Base-by-base conservation (phyloP, 2,113 vertebrate genomes). In the Hyla sarda region DNA sequence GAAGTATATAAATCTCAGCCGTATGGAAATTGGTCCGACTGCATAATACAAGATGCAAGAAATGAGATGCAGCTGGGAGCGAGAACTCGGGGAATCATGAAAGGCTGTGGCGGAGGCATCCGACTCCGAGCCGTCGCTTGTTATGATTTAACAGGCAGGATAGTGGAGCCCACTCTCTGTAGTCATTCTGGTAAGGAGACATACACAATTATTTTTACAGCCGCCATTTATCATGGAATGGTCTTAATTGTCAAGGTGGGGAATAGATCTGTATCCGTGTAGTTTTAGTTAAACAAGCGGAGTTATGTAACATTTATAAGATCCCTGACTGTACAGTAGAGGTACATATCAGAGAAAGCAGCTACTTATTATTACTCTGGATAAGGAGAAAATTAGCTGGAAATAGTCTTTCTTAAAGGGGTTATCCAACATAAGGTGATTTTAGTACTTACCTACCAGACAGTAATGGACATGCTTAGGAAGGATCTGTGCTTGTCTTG, bases 11-110 rank as follows among this genome's bases (percentile, higher is more conserved):
- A 93, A 82, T 93, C 96, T 62, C 94, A 94, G 84, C 96, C 97
- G 5, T 92, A 93, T 0, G 98, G 98, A 41, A 98, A 98, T 69
- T 99, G 98, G 98, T 99, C 98, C 0, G 93, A 95, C 65, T 99
- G 98, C 91, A 91, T 98, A 74, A 91, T 98, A 2, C 86, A 91
- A 2, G 93, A 92, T 77, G 88, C 50, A 9, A 88, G 88, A 4
- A 30, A 85, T 0, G 88, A 92, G 30, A 84, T 78, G 0, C 90
- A 89, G 45, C 88, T 88, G 79, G 92, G 93, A 87, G 62, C 84
- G 87, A 88, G 67, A 14, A 80, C 90, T 17, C 94, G 79, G 0
- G 87, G 90, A 86, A 94, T 79, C 1, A 23, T 86, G 23, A 93
- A 90, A 87, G 95, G 96, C 80, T 99, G 97, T 5, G 97, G 98